Evolutionary conservation across 2,888 invertebrate species (phyloP), one percentile per base, ranked within the genome.

Genomic region (Hirtodrosophila trivittata): DNA sequence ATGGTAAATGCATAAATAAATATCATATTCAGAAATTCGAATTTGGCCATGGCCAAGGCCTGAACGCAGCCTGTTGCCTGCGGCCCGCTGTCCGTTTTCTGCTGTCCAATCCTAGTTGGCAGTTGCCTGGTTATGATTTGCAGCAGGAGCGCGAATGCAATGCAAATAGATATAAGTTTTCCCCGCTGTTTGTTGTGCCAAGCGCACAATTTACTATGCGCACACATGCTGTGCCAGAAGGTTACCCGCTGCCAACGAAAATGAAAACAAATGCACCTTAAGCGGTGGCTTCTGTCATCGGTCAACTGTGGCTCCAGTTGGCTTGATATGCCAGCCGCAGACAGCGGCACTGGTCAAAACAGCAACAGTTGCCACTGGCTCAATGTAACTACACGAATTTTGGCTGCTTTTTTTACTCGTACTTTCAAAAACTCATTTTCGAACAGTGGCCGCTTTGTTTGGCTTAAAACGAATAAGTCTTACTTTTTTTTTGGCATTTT

Each of bases 161-260:
- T 60, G 67, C 82, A 77, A 78, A 85, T 67, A 64, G 58, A 64
- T 71, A 82, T 81, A 73, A 63, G 68, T 21, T 86, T 78, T 78
- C 67, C 66, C 69, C 66, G 76, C 81, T 86, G 86, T 86, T 83
- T 78, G 73, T 65, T 82, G 67, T 83, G 83, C 62, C 73, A 75
- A 64, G 57, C 62, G 57, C 65, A 73, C 80, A 86, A 86, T 80
- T 81, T 86, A 76, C 73, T 75, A 86, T 83, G 76, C 80, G 84
- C 80, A 80, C 86, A 81, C 81, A 81, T 83, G 81, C 86, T 81
- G 81, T 46, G 81, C 77, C 43, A 33, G 72, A 63, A 66, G 75
- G 66, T 59, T 58, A 52, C n/a, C 28, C 58, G 52, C 41, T 75
- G 80, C 66, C 66, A 86, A 86, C 65, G 86, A 83, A 81, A 81